Base-by-base conservation (phyloP, 2,797 vertebrate genomes). In the Sebastes goodei region DNA sequence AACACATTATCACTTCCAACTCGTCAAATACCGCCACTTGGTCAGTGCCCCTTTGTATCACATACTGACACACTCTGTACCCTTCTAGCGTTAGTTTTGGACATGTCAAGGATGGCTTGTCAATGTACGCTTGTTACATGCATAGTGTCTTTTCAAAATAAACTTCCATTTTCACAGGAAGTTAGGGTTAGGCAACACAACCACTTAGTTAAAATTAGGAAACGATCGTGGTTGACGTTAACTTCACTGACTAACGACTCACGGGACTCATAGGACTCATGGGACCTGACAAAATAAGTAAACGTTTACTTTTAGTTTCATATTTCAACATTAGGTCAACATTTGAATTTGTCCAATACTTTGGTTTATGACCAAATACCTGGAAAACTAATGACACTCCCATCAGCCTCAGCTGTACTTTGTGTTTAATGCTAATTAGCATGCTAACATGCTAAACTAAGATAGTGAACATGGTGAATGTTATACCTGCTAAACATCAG, bases 31-130 rank as follows among this genome's bases (percentile, higher is more conserved):
- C 9, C 17, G 4, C 49, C 20, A 0, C 9, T 49, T 49, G 46
- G 17, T 49, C 46, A 49, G 46, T 20, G 46, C 46, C 46, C 7
- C 46, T 49, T 9, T 0, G 46, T 20, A 53, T 53, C 20, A 10
- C 0, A 53, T n/a, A 53, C 20, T 4, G 20, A 53, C 17, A 53
- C 17, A 53, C 8, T 53, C 4, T 0, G 7, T 10, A 52, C 49
- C 49, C 49, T 17, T 52, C 49, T 10, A 4, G 20, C 8, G 20
- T 53, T 52, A 52, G 46, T 20, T 52, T n/a, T 53, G 17, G 49
- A n/a, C 20, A 53, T 53, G 49, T 53, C 49, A 53, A 20, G 49
- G 49, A n/a, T 4, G 9, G 49, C 10, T 4, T 57, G 55, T 25
- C 46, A 49, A 49, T 49, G 46, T 20, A 49, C 46, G 3, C 17